A percentile compares a stretch with the other conserved stretches of the same genome.
Evolutionary conservation across 2,888 invertebrate genomes (phyloP).

Genomic region (Cyrtodaria siliqua): DNA sequence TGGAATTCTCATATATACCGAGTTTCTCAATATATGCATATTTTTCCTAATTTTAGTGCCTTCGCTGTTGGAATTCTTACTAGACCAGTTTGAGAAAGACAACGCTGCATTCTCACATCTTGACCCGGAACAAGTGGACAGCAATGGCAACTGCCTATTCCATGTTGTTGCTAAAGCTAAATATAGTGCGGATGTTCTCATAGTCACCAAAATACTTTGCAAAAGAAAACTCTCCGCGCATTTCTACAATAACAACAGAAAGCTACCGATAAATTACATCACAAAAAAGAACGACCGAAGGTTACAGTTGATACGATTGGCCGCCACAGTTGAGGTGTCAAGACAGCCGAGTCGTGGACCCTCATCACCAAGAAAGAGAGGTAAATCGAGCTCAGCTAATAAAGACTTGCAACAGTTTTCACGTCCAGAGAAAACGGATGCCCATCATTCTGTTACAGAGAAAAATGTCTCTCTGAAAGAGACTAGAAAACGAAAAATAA

Average conservation of each 20-base stretch:
- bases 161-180: constrained; percentile 67
- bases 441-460: constrained; percentile 18
- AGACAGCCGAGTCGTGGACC: constrained; percentile 9
- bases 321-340: constrained; percentile 15
- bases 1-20: no score
- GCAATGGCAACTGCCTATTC: constrained; percentile 62
- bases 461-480: constrained; percentile 46
- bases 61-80: constrained; percentile 67
- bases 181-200: constrained; percentile 56
- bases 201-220: constrained; percentile 71
- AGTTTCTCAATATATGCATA: no score
- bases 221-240: constrained; percentile 65
- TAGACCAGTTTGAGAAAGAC: constrained; percentile 63
- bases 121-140: constrained; percentile 61
- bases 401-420: constrained; percentile 30
- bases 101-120: constrained; percentile 62
- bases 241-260: constrained; percentile 69
- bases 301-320: constrained; percentile 58
- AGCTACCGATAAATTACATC: constrained; percentile 71
- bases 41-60: no score
- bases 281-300: constrained; percentile 70
- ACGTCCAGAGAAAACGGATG: constrained; percentile 25
- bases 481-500: constrained; percentile 52
- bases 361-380: neutral
- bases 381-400: neutral